phyloP scores from a whole-genome alignment of 2,797 vertebrate species.

The Sebastes trivittatus region DNA sequence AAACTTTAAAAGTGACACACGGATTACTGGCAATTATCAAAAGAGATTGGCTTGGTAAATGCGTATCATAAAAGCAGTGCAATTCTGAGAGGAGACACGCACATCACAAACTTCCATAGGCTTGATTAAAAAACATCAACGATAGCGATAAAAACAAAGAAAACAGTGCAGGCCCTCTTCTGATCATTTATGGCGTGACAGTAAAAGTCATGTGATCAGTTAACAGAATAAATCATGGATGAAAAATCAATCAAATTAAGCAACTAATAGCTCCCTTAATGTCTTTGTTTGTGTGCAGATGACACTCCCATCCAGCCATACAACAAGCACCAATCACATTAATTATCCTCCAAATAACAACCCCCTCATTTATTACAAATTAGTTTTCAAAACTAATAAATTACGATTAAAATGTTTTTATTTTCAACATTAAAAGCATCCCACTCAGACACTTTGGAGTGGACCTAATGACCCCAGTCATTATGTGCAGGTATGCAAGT shows the following conservation, averaged over 20 bases:
- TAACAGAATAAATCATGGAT: slow-evolving; percentile 74
- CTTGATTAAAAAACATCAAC: slow-evolving; percentile 6
- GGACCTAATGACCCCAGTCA: neutral
- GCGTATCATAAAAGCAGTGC: slow-evolving; percentile 25
- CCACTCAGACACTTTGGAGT: neutral
- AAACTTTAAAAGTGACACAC: slow-evolving; percentile 79
- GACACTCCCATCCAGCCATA: slow-evolving; percentile 70
- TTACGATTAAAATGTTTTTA: slow-evolving; percentile 49
- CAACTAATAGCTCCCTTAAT: slow-evolving; percentile 77
- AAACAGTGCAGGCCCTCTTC: neutral
- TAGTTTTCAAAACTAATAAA: slow-evolving; percentile 54
- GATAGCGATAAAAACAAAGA: slow-evolving; percentile 12
- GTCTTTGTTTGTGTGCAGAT: slow-evolving; percentile 77
- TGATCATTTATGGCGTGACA: slow-evolving; percentile 37
- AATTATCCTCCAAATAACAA: slow-evolving; percentile 72
- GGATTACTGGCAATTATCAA: slow-evolving; percentile 77
- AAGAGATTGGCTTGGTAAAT: slow-evolving; percentile 23
- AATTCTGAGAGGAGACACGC: neutral
- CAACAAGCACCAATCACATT: slow-evolving; percentile 69
- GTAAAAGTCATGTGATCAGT: slow-evolving; percentile 61
- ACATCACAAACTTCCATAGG: neutral
- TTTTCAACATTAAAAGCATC: slow-evolving; percentile 30
- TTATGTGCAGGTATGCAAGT: slow-evolving; percentile 4
- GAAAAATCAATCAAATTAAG: slow-evolving; percentile 81
- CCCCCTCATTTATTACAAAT: slow-evolving; percentile 62